Conservation (phyloP, 2,797 vertebrate species). For the Myotis pilosus region DNA sequence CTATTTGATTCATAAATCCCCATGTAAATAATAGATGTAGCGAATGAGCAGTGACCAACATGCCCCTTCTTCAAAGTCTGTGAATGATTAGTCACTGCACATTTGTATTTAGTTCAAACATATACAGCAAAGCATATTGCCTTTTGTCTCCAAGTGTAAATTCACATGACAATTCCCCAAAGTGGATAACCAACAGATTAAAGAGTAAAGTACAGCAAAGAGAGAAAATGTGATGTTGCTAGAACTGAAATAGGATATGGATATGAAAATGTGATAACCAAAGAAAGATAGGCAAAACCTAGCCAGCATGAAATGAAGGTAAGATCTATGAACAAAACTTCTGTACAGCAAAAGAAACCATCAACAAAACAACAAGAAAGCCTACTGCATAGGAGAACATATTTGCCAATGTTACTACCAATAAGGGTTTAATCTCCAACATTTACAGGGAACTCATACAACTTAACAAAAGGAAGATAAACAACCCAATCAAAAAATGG, state of each 20-base stretch:
- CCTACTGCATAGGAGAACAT: too few species aligned
- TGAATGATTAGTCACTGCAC: neutral
- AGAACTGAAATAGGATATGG: neutral
- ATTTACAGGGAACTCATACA: too few species aligned
- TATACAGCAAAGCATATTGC: neutral
- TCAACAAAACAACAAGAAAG: too few species aligned
- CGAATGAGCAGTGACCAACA: neutral
- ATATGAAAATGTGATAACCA: neutral
- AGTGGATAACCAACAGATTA: neutral
- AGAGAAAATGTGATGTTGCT: neutral
- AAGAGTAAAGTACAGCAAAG: neutral
- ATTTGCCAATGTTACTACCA: too few species aligned
- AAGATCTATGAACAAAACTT: neutral
- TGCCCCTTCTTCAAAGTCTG: neutral
- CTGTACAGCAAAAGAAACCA: too few species aligned
- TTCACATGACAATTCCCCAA: neutral
- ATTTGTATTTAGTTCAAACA: neutral
- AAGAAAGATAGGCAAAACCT: neutral
- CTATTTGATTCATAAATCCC: neutral
- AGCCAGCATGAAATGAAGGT: neutral
- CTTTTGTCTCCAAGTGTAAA: neutral
- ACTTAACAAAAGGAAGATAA: too few species aligned
- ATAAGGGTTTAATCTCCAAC: too few species aligned
- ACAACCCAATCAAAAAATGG: too few species aligned
- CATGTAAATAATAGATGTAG: neutral